Conservation (phyloP, 2,888 invertebrate species). For the Abrostola tripartita region DNA sequence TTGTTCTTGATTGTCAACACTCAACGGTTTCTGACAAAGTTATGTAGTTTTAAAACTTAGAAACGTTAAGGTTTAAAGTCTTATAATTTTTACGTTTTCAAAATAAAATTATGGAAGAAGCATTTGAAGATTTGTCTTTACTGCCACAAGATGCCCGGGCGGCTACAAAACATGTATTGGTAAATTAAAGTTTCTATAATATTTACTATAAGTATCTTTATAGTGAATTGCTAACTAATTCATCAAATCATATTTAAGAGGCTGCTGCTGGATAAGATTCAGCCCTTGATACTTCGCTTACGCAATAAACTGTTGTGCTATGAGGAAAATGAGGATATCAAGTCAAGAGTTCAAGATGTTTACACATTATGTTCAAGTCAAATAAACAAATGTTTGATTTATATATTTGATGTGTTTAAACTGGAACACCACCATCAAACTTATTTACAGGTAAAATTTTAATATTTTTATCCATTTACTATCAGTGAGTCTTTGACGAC, state of each 20-base stretch:
- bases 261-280: conserved; percentile 66
- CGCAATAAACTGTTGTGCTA: conserved; percentile 62
- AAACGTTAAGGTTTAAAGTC: background rate
- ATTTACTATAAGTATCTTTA: background rate
- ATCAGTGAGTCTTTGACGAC: no score
- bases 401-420: conserved; percentile 78
- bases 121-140: conserved; percentile 39
- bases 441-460: conserved; percentile 66
- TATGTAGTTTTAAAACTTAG: no score
- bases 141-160: conserved; percentile 61
- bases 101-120: conserved; percentile 31
- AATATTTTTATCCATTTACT: background rate
- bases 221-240: background rate
- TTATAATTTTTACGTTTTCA: background rate
- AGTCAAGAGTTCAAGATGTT: conserved; percentile 68
- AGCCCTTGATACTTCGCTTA: conserved; percentile 69
- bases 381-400: conserved; percentile 77
- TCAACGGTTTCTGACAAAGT: background rate
- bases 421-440: conserved; percentile 68
- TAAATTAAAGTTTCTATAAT: conserved; percentile 45
- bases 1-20: background rate
- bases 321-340: conserved; percentile 50
- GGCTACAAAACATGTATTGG: conserved; percentile 73
- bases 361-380: conserved; percentile 78
- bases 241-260: conserved; percentile 62